Conservation (phyloP, 2,797 vertebrate species). For the Sebastes baramenuke region DNA sequence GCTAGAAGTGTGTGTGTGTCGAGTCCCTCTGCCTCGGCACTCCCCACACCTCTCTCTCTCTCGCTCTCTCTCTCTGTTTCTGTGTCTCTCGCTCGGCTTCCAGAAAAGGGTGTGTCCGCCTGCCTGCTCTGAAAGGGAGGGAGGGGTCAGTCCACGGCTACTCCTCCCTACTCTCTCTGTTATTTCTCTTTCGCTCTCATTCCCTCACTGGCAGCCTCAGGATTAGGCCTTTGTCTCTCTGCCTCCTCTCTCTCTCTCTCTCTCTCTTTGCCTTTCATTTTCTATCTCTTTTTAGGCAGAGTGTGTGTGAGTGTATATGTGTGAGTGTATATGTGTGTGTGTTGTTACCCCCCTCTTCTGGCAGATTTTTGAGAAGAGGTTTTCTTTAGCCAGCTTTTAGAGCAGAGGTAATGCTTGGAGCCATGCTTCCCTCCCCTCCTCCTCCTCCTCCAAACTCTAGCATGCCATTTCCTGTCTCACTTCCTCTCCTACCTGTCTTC, state of each 20-base stretch:
- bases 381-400: constrained; percentile 12
- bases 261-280: constrained; percentile 25
- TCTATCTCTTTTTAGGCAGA: constrained; percentile 10
- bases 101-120: constrained; percentile 84
- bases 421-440: background rate
- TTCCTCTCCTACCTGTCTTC: constrained; percentile 39
- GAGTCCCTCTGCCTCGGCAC: constrained; percentile 38
- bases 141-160: constrained; percentile 77
- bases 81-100: constrained; percentile 51
- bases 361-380: constrained; percentile 9
- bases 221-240: constrained; percentile 71
- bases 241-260: constrained; percentile 42
- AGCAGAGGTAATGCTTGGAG: constrained; percentile 52
- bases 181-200: constrained; percentile 75
- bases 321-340: constrained; percentile 5
- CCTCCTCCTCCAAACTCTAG: constrained; percentile 14
- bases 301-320: background rate
- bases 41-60: constrained; percentile 32
- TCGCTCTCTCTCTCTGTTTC: background rate
- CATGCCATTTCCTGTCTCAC: constrained; percentile 37
- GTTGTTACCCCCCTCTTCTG: constrained; percentile 14
- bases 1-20: constrained; percentile 7
- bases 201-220: constrained; percentile 70
- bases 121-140: constrained; percentile 75
- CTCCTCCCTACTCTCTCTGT: constrained; percentile 77